phyloP scores from a whole-genome alignment of 2,113 vertebrate species.

The Symphodus melops region DNA sequence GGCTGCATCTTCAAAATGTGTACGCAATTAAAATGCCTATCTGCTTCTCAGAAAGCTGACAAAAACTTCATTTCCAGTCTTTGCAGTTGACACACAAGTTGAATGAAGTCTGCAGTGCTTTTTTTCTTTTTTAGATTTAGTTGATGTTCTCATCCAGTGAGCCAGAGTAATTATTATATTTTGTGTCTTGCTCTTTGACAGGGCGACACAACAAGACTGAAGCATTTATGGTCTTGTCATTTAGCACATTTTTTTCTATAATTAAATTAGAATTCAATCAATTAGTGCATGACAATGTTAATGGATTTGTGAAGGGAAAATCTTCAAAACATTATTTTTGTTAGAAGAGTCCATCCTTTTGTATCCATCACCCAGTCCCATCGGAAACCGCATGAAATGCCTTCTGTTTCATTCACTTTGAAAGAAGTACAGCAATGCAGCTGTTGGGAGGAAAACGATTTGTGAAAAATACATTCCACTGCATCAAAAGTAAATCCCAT shows the following conservation, averaged over 20 bases:
- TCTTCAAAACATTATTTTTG: not conserved
- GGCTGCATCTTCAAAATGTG: not conserved
- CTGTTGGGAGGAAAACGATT: conserved; percentile 4
- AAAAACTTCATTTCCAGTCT: not conserved
- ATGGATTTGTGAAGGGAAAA: not conserved
- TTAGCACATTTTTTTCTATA: not conserved
- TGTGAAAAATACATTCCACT: conserved; percentile 8
- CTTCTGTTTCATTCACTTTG: not conserved
- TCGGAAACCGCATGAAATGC: not conserved
- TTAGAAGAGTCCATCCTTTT: not conserved
- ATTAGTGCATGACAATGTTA: not conserved
- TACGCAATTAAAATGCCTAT: conserved; percentile 29
- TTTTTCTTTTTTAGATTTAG: no score
- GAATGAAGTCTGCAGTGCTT: no score
- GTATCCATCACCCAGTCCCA: not conserved
- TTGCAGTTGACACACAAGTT: not conserved
- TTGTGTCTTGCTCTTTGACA: conserved; percentile 4
- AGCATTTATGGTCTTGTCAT: not conserved
- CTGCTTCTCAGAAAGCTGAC: conserved; percentile 5
- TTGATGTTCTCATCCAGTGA: conserved; percentile 11
- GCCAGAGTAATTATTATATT: conserved; percentile 13
- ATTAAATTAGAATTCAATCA: conserved; percentile 3
- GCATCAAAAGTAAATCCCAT: conserved; percentile 24
- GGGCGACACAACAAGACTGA: not conserved
- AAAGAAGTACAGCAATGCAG: not conserved